Evolutionary conservation across 2,113 vertebrate genomes (phyloP).

Genomic region (Muntiacus reevesi): DNA sequence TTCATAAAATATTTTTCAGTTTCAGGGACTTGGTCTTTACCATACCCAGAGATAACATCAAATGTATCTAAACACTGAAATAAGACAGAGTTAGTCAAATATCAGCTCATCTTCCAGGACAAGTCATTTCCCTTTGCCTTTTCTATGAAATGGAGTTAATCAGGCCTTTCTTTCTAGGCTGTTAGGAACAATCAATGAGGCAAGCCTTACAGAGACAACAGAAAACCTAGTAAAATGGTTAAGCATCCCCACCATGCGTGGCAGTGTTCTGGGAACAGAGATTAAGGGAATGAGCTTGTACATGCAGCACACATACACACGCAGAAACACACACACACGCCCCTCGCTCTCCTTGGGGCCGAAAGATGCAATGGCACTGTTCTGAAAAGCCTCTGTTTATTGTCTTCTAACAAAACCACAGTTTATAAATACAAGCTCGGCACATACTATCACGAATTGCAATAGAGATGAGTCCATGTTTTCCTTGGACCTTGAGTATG

Average conservation of each 20-base stretch:
- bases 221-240: not conserved
- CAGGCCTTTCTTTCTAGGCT: not conserved
- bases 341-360: not conserved
- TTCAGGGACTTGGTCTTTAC: not conserved
- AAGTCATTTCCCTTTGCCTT: not conserved
- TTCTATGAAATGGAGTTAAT: not conserved
- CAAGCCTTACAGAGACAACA: not conserved
- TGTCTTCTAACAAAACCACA: not conserved
- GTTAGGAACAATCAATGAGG: not conserved
- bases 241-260: not conserved
- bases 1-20: not conserved
- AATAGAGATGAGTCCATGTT: not conserved
- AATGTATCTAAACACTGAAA: not conserved
- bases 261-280: not conserved
- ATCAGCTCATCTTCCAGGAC: not conserved
- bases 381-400: not conserved
- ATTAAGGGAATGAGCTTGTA: rapidly evolving
- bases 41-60: not conserved
- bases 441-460: not conserved
- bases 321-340: no score
- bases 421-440: not conserved
- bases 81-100: not conserved
- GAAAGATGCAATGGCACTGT: not conserved
- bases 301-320: rapidly evolving
- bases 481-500: not conserved